Conservation (phyloP, 2,113 vertebrate species). For the Corythornis cristatus region DNA sequence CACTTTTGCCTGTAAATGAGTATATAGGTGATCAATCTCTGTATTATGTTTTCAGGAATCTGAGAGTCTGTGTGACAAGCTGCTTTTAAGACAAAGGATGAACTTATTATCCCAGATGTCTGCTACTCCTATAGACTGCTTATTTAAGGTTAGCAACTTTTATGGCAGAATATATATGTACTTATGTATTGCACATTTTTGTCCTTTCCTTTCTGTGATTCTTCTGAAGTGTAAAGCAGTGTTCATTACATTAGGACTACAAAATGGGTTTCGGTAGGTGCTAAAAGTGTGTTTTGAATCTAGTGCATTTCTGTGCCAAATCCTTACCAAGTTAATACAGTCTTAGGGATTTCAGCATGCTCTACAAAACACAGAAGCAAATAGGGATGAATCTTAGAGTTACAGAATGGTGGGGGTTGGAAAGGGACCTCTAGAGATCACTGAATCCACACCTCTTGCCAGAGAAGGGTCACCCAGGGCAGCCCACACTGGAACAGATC, state of each 20-base stretch:
- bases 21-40: neutral
- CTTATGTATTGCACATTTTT: neutral
- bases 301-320: neutral
- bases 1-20: neutral
- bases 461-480: too few relatives aligned
- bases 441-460: too few relatives aligned
- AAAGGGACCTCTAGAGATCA: too few relatives aligned
- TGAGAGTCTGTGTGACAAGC: slow-evolving; percentile 81
- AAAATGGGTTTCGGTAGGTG: neutral
- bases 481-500: too few relatives aligned
- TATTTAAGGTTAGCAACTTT: slow-evolving; percentile 87
- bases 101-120: slow-evolving; percentile 88
- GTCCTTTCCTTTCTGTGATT: neutral
- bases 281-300: neutral
- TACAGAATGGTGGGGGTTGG: too few relatives aligned
- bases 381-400: neutral
- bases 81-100: slow-evolving; percentile 88
- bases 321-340: neutral
- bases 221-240: neutral
- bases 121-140: slow-evolving; percentile 84
- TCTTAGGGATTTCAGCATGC: rapidly evolving
- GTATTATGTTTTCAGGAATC: slow-evolving; percentile 76
- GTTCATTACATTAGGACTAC: neutral
- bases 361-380: neutral
- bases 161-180: neutral